phyloP scores from a whole-genome alignment of 2,888 invertebrate genomes.

The Lasioglossum lativentre region DNA sequence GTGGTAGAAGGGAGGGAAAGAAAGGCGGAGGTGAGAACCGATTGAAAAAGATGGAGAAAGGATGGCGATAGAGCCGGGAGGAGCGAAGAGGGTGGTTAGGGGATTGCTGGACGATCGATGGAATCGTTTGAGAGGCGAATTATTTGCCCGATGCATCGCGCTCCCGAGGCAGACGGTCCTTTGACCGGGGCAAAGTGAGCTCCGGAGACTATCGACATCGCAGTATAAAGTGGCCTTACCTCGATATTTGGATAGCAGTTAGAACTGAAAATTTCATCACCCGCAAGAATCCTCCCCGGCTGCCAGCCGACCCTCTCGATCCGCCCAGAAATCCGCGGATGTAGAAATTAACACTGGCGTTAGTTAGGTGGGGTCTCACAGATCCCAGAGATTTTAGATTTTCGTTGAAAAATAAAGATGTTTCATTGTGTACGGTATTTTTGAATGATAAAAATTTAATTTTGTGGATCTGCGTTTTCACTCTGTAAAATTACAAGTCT shows the following conservation, averaged over 20 bases:
- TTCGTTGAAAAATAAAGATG: no score
- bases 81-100: neutral
- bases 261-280: constrained; percentile 43
- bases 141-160: constrained; percentile 57
- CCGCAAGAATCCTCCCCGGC: neutral
- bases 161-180: constrained; percentile 44
- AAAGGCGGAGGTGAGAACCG: constrained; percentile 30
- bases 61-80: neutral
- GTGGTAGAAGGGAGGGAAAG: constrained; percentile 19
- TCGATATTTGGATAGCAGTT: constrained; percentile 36
- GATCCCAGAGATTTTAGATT: no score
- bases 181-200: constrained; percentile 44
- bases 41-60: constrained; percentile 39
- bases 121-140: constrained; percentile 60
- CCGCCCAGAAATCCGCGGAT: neutral
- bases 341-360: neutral
- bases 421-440: no score
- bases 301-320: neutral
- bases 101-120: constrained; percentile 47
- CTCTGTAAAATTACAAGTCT: no score
- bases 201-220: constrained; percentile 33
- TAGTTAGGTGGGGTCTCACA: no score
- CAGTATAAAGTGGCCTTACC: constrained; percentile 45
- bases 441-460: no score
- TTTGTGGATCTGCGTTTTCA: no score